A percentile compares a stretch with the other conserved stretches of the same genome.
phyloP scores from a whole-genome alignment of 2,113 vertebrate species.

The Ictidomys tridecemlineatus region DNA sequence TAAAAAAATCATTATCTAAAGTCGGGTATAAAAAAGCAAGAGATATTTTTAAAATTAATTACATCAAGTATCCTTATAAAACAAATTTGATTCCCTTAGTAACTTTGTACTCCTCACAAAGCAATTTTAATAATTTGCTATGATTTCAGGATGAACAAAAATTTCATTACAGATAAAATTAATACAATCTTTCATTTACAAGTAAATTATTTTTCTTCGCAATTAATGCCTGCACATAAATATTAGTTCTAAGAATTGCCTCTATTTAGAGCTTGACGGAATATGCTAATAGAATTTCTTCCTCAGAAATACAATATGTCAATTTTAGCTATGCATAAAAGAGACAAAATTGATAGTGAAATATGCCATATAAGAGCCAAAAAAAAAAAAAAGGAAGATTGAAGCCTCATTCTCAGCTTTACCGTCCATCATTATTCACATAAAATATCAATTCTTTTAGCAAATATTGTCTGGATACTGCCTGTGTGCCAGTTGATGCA shows the following conservation, averaged over 20 bases:
- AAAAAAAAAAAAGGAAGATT: not conserved
- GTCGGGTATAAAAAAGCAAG: slow-evolving; percentile 42
- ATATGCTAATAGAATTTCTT: slow-evolving; percentile 61
- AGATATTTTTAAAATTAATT: slow-evolving; percentile 72
- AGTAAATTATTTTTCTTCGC: slow-evolving; percentile 74
- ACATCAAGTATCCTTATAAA: slow-evolving; percentile 57
- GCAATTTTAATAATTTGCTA: slow-evolving; percentile 73
- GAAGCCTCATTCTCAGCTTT: not conserved
- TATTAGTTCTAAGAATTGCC: slow-evolving; percentile 61
- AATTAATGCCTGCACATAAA: slow-evolving; percentile 69
- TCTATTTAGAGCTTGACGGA: slow-evolving; percentile 61
- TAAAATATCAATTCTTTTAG: slow-evolving; percentile 4
- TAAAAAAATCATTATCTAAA: slow-evolving; percentile 56
- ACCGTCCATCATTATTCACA: not conserved
- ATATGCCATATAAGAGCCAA: not conserved
- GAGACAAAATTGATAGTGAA: slow-evolving; percentile 25
- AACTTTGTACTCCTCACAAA: slow-evolving; percentile 68
- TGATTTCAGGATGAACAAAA: slow-evolving; percentile 61
- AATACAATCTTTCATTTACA: slow-evolving; percentile 71
- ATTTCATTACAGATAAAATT: slow-evolving; percentile 75
- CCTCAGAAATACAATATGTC: slow-evolving; percentile 12
- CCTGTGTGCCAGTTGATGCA: not conserved
- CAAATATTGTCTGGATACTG: not conserved
- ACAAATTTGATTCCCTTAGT: slow-evolving; percentile 67
- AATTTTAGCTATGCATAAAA: slow-evolving; percentile 49